Conservation (phyloP, 1,140 invertebrate species). For the Drosophila parvula region DNA sequence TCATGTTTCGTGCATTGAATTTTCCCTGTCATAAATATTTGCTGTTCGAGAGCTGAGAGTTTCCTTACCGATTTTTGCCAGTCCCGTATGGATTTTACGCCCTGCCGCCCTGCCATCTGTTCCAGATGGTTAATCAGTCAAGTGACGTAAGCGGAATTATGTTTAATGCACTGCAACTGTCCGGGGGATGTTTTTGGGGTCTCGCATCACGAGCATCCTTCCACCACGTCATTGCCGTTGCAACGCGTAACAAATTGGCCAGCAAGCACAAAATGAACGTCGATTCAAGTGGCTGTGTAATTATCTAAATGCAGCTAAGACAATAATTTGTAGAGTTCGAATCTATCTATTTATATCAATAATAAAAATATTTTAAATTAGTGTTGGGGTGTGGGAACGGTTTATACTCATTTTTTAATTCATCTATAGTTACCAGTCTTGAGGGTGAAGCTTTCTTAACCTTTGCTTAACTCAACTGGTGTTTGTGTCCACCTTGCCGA, state of each 20-base stretch:
- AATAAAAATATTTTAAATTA: too few species aligned
- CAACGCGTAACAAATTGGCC: slow-evolving; percentile 27
- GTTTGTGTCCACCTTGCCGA: too few species aligned
- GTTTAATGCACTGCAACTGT: slow-evolving; percentile 38
- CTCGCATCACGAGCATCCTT: slow-evolving; percentile 7
- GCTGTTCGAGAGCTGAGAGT: slow-evolving; percentile 23
- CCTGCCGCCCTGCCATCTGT: slow-evolving; percentile 8
- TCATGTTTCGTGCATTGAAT: slow-evolving; percentile 54
- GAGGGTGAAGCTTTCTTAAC: too few species aligned
- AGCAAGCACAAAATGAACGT: slow-evolving; percentile 9
- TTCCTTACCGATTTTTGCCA: slow-evolving; percentile 7
- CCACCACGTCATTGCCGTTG: slow-evolving; percentile 17
- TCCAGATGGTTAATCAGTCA: slow-evolving; percentile 60
- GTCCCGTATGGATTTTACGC: background rate
- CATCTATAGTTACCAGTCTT: too few species aligned
- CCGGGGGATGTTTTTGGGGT: slow-evolving; percentile 2
- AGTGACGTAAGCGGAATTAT: slow-evolving; percentile 60
- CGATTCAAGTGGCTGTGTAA: slow-evolving; percentile 16
- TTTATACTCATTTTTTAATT: too few species aligned
- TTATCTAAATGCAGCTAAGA: background rate
- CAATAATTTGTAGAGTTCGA: too few species aligned
- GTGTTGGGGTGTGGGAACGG: too few species aligned
- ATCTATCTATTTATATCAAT: too few species aligned
- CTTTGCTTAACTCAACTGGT: too few species aligned
- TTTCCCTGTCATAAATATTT: slow-evolving; percentile 55